phyloP scores from a whole-genome alignment of 2,888 invertebrate genomes.

The Eretmocerus hayati region DNA sequence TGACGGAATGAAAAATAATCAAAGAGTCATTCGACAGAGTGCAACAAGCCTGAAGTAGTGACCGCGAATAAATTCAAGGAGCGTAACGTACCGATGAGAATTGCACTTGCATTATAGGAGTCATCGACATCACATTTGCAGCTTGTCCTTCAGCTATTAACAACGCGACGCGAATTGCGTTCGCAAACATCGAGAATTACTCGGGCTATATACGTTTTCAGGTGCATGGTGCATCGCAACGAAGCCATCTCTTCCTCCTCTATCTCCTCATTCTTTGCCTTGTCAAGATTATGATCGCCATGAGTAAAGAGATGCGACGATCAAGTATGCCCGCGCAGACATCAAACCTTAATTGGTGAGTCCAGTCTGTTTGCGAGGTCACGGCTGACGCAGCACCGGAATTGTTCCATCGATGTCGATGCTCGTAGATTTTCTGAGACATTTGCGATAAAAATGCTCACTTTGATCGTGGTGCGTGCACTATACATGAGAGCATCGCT shows the following conservation, averaged over 20 bases:
- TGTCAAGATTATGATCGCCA: conserved; percentile 7
- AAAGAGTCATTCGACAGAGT: no score
- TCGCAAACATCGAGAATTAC: no score
- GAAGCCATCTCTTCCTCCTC: not conserved
- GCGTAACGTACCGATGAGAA: no score
- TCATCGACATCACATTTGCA: conserved; percentile 17
- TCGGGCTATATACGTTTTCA: no score
- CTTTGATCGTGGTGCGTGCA: no score
- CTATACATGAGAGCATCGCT: no score
- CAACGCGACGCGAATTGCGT: conserved; percentile 3
- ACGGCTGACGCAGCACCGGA: conserved; percentile 2
- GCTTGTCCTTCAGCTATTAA: conserved; percentile 15
- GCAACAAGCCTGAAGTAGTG: no score
- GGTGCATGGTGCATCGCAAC: no score
- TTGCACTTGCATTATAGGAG: not conserved
- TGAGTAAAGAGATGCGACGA: conserved; percentile 1
- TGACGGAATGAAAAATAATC: no score
- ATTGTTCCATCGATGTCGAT: no score
- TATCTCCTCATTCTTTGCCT: conserved; percentile 1
- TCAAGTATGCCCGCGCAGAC: conserved; percentile 3
- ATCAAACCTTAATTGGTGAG: conserved; percentile 15
- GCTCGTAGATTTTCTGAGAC: no score
- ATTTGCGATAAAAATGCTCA: no score
- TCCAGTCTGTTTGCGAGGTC: conserved; percentile 11
- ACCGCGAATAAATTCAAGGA: not conserved